Conservation (phyloP, 1,140 invertebrate genomes). For the Dendroctonus ponderosae region DNA sequence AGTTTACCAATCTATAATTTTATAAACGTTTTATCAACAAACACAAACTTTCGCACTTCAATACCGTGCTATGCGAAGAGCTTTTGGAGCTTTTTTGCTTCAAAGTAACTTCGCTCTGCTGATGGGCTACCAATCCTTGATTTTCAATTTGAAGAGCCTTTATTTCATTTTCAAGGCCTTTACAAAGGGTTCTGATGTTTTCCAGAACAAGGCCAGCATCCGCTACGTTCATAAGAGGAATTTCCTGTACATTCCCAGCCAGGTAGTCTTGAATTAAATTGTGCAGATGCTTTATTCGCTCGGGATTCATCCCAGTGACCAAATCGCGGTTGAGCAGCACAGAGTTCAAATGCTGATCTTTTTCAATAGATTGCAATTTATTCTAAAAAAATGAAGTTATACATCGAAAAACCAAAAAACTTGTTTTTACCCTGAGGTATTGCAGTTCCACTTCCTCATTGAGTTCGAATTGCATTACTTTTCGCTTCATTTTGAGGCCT, state of each 20-base stretch:
- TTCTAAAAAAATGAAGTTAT: slow-evolving; percentile 26
- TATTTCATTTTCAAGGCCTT: slow-evolving; percentile 30
- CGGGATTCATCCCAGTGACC: slow-evolving; percentile 31
- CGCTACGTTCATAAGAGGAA: slow-evolving; percentile 38
- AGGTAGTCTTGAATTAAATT: slow-evolving; percentile 39
- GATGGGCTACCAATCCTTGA: slow-evolving; percentile 9
- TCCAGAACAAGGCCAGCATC: slow-evolving; percentile 37
- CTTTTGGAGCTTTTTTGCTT: slow-evolving; percentile 11
- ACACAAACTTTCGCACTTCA: not conserved
- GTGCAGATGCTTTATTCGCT: slow-evolving; percentile 36
- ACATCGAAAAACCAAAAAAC: not conserved
- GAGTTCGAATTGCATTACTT: slow-evolving; percentile 13
- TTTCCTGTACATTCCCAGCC: slow-evolving; percentile 32
- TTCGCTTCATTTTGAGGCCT: slow-evolving; percentile 35
- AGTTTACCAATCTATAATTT: slow-evolving; percentile 15
- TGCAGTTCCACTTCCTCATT: slow-evolving; percentile 31
- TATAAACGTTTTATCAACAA: not conserved
- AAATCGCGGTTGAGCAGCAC: slow-evolving; percentile 40
- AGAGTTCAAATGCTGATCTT: slow-evolving; percentile 39
- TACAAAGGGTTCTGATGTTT: slow-evolving; percentile 36
- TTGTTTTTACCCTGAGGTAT: slow-evolving; percentile 35
- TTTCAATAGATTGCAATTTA: slow-evolving; percentile 28
- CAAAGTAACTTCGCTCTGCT: slow-evolving; percentile 16
- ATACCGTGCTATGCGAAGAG: slow-evolving; percentile 13
- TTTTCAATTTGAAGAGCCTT: slow-evolving; percentile 21